A percentile compares a stretch with the other conserved stretches of the same genome.
phyloP scores from a whole-genome alignment of 2,113 vertebrate species.

The Tachysurus vachellii region DNA sequence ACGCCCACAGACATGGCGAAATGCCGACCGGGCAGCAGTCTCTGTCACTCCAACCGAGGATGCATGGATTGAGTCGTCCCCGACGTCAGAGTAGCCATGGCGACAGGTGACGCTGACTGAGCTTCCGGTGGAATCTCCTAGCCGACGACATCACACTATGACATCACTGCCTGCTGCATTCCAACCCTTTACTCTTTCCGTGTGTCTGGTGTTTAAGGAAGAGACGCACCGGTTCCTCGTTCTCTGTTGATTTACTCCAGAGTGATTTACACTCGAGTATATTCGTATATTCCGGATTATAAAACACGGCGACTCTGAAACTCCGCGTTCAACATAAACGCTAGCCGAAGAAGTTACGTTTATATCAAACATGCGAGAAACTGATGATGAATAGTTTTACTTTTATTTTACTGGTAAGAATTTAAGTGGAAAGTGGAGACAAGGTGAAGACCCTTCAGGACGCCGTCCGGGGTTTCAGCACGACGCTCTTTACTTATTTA shows the following conservation, averaged over 20 bases:
- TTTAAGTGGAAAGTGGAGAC: neutral
- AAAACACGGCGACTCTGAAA: neutral
- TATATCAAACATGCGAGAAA: neutral
- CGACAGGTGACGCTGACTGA: neutral
- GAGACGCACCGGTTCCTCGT: neutral
- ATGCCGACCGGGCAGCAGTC: constrained; percentile 59
- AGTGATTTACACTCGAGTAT: constrained; percentile 4
- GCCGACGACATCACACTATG: constrained; percentile 20
- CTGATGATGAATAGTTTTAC: neutral
- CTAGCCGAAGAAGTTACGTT: neutral
- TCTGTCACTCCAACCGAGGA: neutral
- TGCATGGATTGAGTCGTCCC: neutral
- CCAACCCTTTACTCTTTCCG: constrained; percentile 16
- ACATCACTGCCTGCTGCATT: constrained; percentile 41
- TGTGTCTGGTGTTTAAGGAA: neutral
- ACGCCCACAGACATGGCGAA: constrained; percentile 56
- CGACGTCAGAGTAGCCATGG: neutral
- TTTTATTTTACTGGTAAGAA: neutral
- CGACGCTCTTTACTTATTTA: neutral
- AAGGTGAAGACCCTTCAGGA: neutral
- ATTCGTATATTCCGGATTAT: constrained; percentile 17
- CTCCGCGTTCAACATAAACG: neutral
- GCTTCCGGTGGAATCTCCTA: constrained; percentile 17
- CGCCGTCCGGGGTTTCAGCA: neutral
- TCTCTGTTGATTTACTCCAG: neutral